Base-by-base conservation (phyloP, 2,888 invertebrate genomes). In the Leptarthrus brevirostris region DNA sequence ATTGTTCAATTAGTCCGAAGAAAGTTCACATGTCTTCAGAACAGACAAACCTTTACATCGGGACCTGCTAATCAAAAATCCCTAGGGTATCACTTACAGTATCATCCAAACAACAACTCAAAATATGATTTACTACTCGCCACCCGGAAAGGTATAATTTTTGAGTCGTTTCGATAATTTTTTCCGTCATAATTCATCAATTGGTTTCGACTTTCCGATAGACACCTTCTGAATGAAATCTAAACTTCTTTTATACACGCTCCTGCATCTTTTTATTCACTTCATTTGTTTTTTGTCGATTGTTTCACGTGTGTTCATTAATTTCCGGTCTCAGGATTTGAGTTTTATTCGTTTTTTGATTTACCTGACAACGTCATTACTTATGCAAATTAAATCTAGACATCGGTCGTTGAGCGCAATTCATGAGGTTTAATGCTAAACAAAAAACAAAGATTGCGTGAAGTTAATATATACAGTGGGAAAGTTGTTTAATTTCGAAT, bases 351-450 rank as follows among this genome's bases (percentile, higher is more conserved):
- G 14, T 24, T 30, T 56, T 30, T 16, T 16, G 30, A 56, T 56
- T 56, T 56, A 56, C 34, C 56, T 14, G n/a, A 16, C 61, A 44
- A 40, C 61, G 44, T 36, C 36, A 61, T 61, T 61, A 61, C 22
- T 36, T 61, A 61, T 61, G 61, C 61, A 61, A 22, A 61, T 61
- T 61, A 40, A 61, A 44, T 22, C 6, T 22, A 61, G 61, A 40
- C 44, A 22, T 36, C 44, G 14, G 20, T 8, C 58, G 16, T 61
- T 61, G 22, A 58, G 20, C 36, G 30, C 2, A 47, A 14, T 14
- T 47, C 47, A 47, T 16, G 47, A 3, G 47, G 47, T 47, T 30
- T 30, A 40, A 12, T 12, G 40, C 40, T 40, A 6, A 40, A 40
- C n/a, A 30, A 30, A 6, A 8, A 1, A 30, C 4, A 40, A 12